phyloP scores from a whole-genome alignment of 1,140 invertebrate genomes.

The Drosophila parvula region DNA sequence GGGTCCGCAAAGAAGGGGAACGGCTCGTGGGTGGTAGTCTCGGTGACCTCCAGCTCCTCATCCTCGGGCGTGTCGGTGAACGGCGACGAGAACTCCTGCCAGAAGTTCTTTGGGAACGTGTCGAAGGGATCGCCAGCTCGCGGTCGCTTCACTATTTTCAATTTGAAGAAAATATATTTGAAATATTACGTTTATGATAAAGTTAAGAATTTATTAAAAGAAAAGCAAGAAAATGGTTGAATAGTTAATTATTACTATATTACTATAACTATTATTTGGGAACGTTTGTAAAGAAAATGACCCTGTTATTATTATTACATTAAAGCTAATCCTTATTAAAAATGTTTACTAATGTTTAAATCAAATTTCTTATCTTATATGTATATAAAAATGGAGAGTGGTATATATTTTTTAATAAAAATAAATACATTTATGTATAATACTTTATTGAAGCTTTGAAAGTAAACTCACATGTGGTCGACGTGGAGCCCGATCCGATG shows the following conservation, averaged over 20 bases:
- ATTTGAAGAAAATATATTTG: background rate
- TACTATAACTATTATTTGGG: background rate
- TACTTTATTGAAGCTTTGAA: too few relatives aligned
- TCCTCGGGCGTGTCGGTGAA: slow-evolving; percentile 85
- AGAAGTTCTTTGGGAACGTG: slow-evolving; percentile 85
- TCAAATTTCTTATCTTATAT: too few relatives aligned
- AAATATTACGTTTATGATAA: too few relatives aligned
- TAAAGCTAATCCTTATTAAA: background rate
- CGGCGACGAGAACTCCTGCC: slow-evolving; percentile 87
- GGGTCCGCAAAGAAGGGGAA: slow-evolving; percentile 88
- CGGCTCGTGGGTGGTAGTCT: slow-evolving; percentile 86
- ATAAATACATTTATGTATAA: too few relatives aligned
- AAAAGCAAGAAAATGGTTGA: too few relatives aligned
- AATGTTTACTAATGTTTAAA: background rate
- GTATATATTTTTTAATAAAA: too few relatives aligned
- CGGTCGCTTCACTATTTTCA: slow-evolving; percentile 74
- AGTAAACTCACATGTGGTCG: slow-evolving; percentile 74
- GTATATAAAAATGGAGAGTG: too few relatives aligned
- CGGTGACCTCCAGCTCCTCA: slow-evolving; percentile 80
- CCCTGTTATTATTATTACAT: background rate
- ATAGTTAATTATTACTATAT: background rate
- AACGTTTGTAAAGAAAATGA: background rate
- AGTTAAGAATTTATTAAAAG: background rate
- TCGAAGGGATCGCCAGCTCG: slow-evolving; percentile 83
- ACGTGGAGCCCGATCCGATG: slow-evolving; percentile 75